Conservation (phyloP, 23 tunicate genomes). For the Phallusia fumigata region DNA sequence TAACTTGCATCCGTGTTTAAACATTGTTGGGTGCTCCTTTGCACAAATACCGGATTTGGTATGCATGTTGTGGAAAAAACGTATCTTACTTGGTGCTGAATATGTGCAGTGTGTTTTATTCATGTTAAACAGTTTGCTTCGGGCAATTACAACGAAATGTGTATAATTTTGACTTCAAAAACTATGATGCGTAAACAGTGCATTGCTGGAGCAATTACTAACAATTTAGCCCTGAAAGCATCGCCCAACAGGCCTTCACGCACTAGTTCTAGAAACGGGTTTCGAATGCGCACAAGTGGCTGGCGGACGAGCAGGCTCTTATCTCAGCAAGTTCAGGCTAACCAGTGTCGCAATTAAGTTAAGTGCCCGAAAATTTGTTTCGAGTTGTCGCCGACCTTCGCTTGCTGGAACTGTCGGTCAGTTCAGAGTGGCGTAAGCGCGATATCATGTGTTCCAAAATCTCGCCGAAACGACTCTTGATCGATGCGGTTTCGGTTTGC, state of each 20-base stretch:
- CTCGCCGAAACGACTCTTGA: neutral
- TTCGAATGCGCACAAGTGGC: no score
- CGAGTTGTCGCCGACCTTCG: neutral
- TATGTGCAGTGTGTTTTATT: no score
- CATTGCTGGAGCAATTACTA: no score
- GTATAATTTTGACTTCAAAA: no score
- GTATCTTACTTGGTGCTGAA: no score
- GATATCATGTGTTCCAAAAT: neutral
- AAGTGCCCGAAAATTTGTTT: neutral
- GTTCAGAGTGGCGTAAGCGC: neutral
- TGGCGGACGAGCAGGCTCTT: neutral
- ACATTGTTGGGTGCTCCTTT: neutral
- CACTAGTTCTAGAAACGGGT: no score
- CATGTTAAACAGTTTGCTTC: neutral
- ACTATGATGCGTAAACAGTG: no score
- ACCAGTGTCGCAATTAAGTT: conserved; percentile 5
- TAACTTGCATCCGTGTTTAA: neutral
- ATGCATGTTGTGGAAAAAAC: no score
- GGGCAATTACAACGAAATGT: neutral
- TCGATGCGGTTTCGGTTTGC: neutral
- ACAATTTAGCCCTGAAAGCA: no score
- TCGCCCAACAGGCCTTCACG: no score
- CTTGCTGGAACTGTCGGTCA: neutral
- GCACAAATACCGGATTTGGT: no score
- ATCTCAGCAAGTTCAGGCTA: neutral